These are phyloP conservation scores for Dicrurus megarhynchus DNA, from an alignment of 2,113 vertebrate genomes.

Conservation along the genomic window DNA sequence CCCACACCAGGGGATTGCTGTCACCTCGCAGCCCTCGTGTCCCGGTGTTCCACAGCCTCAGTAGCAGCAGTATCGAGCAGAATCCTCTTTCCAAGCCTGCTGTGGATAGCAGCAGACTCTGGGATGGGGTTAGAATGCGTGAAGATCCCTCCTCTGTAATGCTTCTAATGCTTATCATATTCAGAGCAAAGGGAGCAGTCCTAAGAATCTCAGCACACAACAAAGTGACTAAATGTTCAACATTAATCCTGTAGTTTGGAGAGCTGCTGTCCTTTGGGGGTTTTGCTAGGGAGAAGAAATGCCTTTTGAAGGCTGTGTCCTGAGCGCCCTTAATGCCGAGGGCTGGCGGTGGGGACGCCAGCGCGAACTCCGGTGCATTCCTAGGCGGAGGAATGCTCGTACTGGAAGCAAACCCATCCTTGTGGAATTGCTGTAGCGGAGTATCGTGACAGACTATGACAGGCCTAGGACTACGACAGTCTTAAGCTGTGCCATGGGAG, in stretches of 20 bases:
- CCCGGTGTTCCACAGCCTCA: neutral
- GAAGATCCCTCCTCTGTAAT: rapidly evolving
- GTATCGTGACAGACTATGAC: rapidly evolving
- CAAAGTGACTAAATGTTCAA: rapidly evolving
- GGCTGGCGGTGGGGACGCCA: rapidly evolving
- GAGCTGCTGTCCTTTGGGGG: rapidly evolving
- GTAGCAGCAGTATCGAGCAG: rapidly evolving
- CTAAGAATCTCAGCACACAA: neutral
- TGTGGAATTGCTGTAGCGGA: no score
- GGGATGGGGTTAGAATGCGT: neutral
- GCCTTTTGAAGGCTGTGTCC: rapidly evolving
- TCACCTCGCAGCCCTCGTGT: neutral
- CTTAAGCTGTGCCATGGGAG: neutral
- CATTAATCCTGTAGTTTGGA: rapidly evolving
- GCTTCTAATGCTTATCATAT: rapidly evolving
- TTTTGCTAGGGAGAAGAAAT: neutral
- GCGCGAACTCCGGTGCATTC: rapidly evolving
- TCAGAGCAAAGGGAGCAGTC: rapidly evolving
- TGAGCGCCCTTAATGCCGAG: rapidly evolving
- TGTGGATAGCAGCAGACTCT: rapidly evolving
- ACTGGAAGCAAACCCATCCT: no score
- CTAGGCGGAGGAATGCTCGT: rapidly evolving
- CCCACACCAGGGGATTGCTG: rapidly evolving
- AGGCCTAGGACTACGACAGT: no score
- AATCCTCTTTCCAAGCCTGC: rapidly evolving